Evolutionary conservation across 2,888 invertebrate genomes (phyloP).

Genomic region (Caenorhabditis angaria): DNA sequence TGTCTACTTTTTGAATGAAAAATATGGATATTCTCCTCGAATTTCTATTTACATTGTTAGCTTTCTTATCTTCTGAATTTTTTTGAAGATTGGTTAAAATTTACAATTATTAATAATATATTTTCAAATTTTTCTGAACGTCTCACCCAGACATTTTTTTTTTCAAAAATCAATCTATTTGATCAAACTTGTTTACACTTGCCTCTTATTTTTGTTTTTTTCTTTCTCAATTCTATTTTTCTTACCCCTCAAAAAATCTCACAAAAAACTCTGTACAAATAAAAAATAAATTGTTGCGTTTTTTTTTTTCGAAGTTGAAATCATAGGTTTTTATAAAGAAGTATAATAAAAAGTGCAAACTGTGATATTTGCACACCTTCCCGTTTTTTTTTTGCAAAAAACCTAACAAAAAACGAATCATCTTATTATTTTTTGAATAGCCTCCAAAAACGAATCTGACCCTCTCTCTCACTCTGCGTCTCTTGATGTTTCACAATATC

Average conservation of each 20-base stretch:
- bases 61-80: too few species aligned
- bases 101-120: too few species aligned
- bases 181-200: background rate
- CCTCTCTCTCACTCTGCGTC: background rate
- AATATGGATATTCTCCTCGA: too few species aligned
- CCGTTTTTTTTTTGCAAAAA: constrained; percentile 31
- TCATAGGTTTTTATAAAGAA: constrained; percentile 19
- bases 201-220: background rate
- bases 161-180: background rate
- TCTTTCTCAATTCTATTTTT: background rate
- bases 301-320: constrained; percentile 9
- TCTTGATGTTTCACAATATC: background rate
- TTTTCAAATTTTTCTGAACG: too few species aligned
- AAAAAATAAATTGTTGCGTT: constrained; percentile 27
- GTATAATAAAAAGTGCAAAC: constrained; percentile 11
- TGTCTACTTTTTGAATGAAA: too few species aligned
- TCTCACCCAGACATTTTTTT: background rate
- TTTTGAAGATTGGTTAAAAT: too few species aligned
- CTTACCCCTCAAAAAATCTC: constrained; percentile 9
- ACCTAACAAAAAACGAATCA: constrained; percentile 4
- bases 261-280: constrained; percentile 13
- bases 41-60: too few species aligned
- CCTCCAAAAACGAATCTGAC: background rate
- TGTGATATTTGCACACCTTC: constrained; percentile 12
- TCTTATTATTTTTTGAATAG: background rate